Base-by-base conservation (phyloP, 2,888 invertebrate species). In the Xestia ashworthii region DNA sequence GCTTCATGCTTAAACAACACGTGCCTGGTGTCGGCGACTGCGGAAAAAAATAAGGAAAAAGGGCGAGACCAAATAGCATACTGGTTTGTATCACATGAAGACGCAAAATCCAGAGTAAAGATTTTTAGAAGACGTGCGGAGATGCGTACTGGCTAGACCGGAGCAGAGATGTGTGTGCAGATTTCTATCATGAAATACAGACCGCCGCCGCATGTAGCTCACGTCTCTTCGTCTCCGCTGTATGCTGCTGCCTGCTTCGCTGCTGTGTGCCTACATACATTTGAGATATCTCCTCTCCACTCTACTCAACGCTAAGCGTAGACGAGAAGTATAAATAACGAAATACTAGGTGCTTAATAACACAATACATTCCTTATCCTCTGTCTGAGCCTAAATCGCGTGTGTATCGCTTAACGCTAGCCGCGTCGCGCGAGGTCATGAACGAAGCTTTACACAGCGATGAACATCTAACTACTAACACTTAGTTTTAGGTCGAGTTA, bases 401-500 rank as follows among this genome's bases (percentile, higher is more conserved):
- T 25, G 58, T 14, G 6, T 25, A 5, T 58, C 25, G 25, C 14
- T 14, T 25, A 12, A 12, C 12, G 8, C 38, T 12, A 22, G 41
- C 1, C 14, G 44, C 44, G 6, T 44, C 65, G n/a, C 14, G 0
- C 65, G 14, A 44, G 44, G 65, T 44, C n/a, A 8, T 25, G n/a
- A 65, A 8, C 44, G 44, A n/a, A n/a, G 8, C 44, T 1, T 65
- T 44, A 48, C 19, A 66, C 58, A 48, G 38, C 41, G 48, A 41
- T 81, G 48, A 73, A 44, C 66, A 72, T 67, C 46, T 62, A 70
- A 79, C 50, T 60, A 44, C 9, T 12, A 11, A 9, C 71, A 58
- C 22, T 50, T 46, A 69, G 14, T 50, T 66, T 76, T 75, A 85
- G 80, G 70, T 72, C 53, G 38, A 16, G 50, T 65, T 62, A 78